Evolutionary conservation across 1,140 invertebrate genomes (phyloP).

Genomic region (Drosophila sturtevanti): DNA sequence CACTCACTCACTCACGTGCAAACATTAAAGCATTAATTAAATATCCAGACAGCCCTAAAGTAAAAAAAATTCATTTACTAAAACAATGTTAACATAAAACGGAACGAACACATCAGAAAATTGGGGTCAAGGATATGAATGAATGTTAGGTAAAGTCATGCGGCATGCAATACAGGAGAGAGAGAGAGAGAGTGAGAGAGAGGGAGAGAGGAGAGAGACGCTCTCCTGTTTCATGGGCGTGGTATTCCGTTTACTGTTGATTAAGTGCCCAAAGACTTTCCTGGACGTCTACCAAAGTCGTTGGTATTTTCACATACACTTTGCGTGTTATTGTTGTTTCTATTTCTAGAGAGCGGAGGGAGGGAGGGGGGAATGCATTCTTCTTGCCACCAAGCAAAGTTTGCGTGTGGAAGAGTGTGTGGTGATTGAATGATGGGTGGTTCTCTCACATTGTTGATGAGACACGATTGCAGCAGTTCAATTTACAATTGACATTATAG

Average conservation of each 20-base stretch:
- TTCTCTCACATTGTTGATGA: slow-evolving; percentile 6
- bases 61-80: slow-evolving; percentile 1
- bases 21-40: slow-evolving; percentile 47
- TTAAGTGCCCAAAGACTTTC: slow-evolving; percentile 36
- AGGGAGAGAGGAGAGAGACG: no score
- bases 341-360: slow-evolving; percentile 2
- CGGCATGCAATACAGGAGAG: slow-evolving; percentile 17
- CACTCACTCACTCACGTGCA: slow-evolving; percentile 24
- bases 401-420: background rate
- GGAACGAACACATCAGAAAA: slow-evolving; percentile 9
- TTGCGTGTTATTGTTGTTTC: slow-evolving; percentile 45
- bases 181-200: no score
- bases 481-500: background rate
- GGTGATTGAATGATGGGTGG: slow-evolving; percentile 7
- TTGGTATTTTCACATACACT: slow-evolving; percentile 10
- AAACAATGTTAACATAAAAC: slow-evolving; percentile 37
- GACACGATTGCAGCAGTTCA: slow-evolving; percentile 2
- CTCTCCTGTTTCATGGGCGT: slow-evolving; percentile 22
- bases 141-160: slow-evolving; percentile 17
- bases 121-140: slow-evolving; percentile 65
- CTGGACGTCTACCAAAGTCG: background rate
- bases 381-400: no score
- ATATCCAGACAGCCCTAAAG: slow-evolving; percentile 39
- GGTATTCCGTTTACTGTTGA: slow-evolving; percentile 34
- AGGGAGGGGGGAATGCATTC: no score